A percentile compares a stretch with the other conserved stretches of the same genome.
phyloP scores from a whole-genome alignment of 1,140 invertebrate genomes.

The Potamilus streckersoni region DNA sequence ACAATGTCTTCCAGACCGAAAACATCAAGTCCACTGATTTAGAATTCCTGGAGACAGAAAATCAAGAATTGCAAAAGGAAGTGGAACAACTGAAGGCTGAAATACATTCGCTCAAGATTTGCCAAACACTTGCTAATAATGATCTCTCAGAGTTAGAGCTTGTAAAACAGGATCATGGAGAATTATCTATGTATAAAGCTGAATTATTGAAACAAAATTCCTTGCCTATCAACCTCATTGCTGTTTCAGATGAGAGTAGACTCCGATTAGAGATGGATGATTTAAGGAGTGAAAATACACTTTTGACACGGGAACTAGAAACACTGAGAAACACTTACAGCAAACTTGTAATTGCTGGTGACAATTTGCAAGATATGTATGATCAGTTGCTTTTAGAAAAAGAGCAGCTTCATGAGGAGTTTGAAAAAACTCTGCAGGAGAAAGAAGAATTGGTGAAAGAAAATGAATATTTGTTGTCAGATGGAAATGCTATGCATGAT shows the following conservation, averaged over 20 bases:
- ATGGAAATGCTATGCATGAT: constrained; percentile 58
- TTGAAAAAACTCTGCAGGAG: constrained; percentile 34
- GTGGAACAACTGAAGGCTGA: constrained; percentile 24
- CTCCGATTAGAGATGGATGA: constrained; percentile 11
- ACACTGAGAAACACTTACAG: constrained; percentile 53
- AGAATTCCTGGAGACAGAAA: constrained; percentile 18
- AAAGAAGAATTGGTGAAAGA: constrained; percentile 52
- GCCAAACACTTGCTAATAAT: background rate
- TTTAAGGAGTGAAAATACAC: constrained; percentile 21
- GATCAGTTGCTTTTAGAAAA: constrained; percentile 52
- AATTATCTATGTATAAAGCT: background rate
- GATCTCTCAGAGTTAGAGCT: background rate
- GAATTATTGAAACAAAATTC: constrained; percentile 8
- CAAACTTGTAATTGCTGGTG: constrained; percentile 58
- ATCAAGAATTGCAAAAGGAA: constrained; percentile 20
- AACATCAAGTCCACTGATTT: background rate
- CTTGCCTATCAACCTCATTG: background rate
- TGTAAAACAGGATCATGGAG: background rate
- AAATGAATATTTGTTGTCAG: constrained; percentile 55
- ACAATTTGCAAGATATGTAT: constrained; percentile 60
- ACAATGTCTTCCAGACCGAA: constrained; percentile 25
- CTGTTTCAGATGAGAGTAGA: constrained; percentile 4
- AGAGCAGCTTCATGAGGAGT: constrained; percentile 41
- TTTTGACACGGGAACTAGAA: constrained; percentile 36
- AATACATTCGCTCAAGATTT: constrained; percentile 3